phyloP scores from a whole-genome alignment of 2,888 invertebrate species.

The Acrobeloides nanus region DNA sequence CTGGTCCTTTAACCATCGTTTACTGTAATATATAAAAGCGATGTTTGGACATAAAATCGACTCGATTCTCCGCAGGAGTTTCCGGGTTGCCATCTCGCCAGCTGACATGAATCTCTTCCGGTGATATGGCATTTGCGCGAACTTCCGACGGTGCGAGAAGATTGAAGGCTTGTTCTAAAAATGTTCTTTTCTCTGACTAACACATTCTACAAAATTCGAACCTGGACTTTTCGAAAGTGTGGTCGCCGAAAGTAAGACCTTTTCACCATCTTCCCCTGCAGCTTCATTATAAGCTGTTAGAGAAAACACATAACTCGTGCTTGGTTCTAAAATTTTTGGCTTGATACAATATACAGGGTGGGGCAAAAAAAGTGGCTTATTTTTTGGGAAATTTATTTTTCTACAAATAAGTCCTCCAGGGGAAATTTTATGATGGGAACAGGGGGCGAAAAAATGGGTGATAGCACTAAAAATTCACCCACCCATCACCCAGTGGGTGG shows the following conservation, averaged over 20 bases:
- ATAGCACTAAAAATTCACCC: no score
- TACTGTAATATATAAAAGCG: slow-evolving; percentile 40
- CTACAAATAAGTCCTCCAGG: no score
- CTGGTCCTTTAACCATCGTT: no score
- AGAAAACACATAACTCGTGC: slow-evolving; percentile 48
- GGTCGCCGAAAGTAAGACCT: slow-evolving; percentile 26
- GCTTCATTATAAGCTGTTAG: slow-evolving; percentile 52
- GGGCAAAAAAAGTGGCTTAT: no score
- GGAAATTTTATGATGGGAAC: no score
- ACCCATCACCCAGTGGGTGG: no score
- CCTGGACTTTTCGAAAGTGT: slow-evolving; percentile 14
- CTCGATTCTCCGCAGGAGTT: slow-evolving; percentile 13
- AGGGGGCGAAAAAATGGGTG: no score
- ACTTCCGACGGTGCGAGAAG: slow-evolving; percentile 36
- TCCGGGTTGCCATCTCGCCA: slow-evolving; percentile 47
- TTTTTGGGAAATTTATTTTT: no score
- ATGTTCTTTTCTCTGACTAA: neutral
- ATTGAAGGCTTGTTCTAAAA: no score
- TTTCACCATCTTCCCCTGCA: slow-evolving; percentile 47
- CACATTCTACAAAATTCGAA: slow-evolving; percentile 2
- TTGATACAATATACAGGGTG: no score
- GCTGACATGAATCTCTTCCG: slow-evolving; percentile 28
- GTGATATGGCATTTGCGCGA: slow-evolving; percentile 21
- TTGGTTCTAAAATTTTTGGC: slow-evolving; percentile 22
- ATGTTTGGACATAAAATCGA: slow-evolving; percentile 18